A percentile compares a stretch with the other conserved stretches of the same genome.
These are phyloP conservation scores for Aplodontia rufa DNA, from an alignment of 2,113 vertebrate species.

Conservation along the genomic window DNA sequence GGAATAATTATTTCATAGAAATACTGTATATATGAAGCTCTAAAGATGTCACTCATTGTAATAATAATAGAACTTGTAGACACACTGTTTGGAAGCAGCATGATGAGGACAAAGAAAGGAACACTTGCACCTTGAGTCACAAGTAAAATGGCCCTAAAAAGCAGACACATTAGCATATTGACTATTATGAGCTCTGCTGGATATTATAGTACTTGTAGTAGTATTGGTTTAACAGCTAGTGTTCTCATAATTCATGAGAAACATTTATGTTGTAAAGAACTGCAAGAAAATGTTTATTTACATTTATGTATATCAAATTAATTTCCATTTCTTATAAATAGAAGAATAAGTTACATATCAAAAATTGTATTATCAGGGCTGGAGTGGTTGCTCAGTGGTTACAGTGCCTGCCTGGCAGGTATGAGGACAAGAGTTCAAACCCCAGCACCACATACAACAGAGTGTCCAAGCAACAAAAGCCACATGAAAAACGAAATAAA, in stretches of 20 bases:
- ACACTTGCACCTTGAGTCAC: neutral
- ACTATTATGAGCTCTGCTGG: fast-evolving
- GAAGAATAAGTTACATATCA: neutral
- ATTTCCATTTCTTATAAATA: neutral
- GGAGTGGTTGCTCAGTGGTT: too few relatives aligned
- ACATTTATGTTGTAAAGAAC: neutral
- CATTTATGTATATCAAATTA: neutral
- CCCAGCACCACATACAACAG: too few relatives aligned
- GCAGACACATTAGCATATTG: too few relatives aligned
- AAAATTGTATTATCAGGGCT: too few relatives aligned
- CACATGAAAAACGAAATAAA: too few relatives aligned
- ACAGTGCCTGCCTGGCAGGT: too few relatives aligned
- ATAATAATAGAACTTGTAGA: neutral
- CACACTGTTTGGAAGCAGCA: neutral
- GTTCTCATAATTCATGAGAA: neutral
- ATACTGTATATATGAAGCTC: neutral
- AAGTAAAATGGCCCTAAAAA: neutral
- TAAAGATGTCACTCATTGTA: neutral
- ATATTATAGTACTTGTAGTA: neutral
- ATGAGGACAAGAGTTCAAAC: too few relatives aligned
- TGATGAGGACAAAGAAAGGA: neutral
- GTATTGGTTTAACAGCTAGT: neutral
- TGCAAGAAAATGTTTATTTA: neutral
- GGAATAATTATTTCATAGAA: neutral
- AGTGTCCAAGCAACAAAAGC: too few relatives aligned